phyloP scores from a whole-genome alignment of 2,113 vertebrate species.

The Amphilophus citrinellus region DNA sequence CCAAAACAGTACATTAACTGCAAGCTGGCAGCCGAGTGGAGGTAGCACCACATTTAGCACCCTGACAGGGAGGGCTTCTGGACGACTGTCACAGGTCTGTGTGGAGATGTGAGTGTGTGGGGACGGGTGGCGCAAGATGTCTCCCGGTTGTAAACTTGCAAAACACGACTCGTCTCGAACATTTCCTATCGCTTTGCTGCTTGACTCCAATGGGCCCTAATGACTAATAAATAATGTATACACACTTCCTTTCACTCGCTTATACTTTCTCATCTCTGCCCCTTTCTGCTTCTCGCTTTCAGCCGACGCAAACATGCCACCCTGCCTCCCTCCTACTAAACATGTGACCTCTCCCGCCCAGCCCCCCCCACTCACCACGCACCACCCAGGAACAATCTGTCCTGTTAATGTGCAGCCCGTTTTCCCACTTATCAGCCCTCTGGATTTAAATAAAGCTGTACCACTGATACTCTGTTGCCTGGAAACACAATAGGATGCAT shows the following conservation, averaged over 20 bases:
- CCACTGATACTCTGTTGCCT: slow-evolving; percentile 65
- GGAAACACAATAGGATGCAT: slow-evolving; percentile 66
- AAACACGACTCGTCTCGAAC: neutral
- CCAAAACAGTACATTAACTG: slow-evolving; percentile 13
- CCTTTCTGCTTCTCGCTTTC: slow-evolving; percentile 27
- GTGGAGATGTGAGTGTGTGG: neutral
- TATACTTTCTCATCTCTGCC: slow-evolving; percentile 16
- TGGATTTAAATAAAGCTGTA: slow-evolving; percentile 71
- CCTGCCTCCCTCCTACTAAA: slow-evolving; percentile 49
- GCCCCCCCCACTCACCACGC: neutral
- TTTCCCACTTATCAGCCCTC: slow-evolving; percentile 66
- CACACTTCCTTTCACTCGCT: slow-evolving; percentile 27
- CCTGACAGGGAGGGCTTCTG: slow-evolving; percentile 7
- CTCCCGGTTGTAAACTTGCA: neutral
- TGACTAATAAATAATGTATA: slow-evolving; percentile 54
- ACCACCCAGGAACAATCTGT: slow-evolving; percentile 76
- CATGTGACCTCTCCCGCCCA: slow-evolving; percentile 25
- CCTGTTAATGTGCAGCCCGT: slow-evolving; percentile 54
- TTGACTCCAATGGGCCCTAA: neutral
- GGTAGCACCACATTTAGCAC: slow-evolving; percentile 25
- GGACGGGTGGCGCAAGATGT: neutral
- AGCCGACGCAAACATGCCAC: slow-evolving; percentile 29
- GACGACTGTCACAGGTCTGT: slow-evolving; percentile 7
- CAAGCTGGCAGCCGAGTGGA: slow-evolving; percentile 20
- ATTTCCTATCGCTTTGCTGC: slow-evolving; percentile 8